Evolutionary conservation across 2,797 vertebrate genomes (phyloP), one percentile per base, ranked within the genome.

Genomic region (Girardinus metallicus): DNA sequence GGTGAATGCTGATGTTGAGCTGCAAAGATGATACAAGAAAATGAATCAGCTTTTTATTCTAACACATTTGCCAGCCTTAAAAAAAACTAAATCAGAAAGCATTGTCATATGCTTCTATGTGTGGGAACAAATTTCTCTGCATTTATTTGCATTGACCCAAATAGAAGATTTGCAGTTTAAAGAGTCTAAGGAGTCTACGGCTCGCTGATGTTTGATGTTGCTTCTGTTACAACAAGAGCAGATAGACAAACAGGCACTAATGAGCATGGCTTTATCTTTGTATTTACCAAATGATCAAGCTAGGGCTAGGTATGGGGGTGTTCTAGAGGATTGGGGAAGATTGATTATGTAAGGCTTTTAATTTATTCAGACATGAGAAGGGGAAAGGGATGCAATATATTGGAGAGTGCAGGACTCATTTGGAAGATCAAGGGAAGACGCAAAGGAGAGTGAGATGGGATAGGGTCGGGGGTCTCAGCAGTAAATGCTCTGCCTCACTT

Each of bases 341-440:
- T 91, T 88, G 89, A 94, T 95, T 95, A 94, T 95, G 87, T 93
- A 94, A 94, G 85, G 86, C 73, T 92, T 91, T 93, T 95, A 92
- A 94, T 94, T 90, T 94, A 93, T 94, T 93, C 92, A 89, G 84
- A 88, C 89, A 88, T 91, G 88, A 83, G 83, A 85, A 80, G 72
- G 84, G 75, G 74, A 85, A 82, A 79, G 80, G 79, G 77, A 86
- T 91, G 92, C 79, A 83, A 85, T 87, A 79, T 92, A 90, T 93
- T 80, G 74, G 86, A 89, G 91, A 89, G 88, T 86, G 78, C 79
- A 91, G 83, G 73, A 76, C 80, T 92, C 77, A 86, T 91, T 89
- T 90, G 76, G 75, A 80, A 83, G 91, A 92, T 92, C 86, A 90
- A 90, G 80, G 84, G 80, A 92, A 83, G 90, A 82, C 60, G 79